A percentile compares a stretch with the other conserved stretches of the same genome.
These are phyloP conservation scores for Pristionchus mayeri DNA, from an alignment of 2,888 invertebrate genomes.

Conservation along the genomic window DNA sequence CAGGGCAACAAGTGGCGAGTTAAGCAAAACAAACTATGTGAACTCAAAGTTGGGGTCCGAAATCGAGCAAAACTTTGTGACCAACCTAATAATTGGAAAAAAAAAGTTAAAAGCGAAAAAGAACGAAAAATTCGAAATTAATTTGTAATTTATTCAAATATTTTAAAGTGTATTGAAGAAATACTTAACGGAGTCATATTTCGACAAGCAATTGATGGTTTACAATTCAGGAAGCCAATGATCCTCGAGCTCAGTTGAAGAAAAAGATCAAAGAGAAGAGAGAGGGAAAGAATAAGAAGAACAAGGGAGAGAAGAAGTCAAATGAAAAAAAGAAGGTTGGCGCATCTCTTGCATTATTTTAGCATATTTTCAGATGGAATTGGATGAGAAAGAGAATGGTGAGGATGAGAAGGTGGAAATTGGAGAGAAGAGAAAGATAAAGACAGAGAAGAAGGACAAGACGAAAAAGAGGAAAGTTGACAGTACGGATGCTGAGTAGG, in stretches of 20 bases:
- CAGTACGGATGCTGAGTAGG: conserved; percentile 55
- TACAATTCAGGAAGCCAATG: conserved; percentile 18
- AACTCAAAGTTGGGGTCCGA: no score
- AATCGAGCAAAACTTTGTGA: no score
- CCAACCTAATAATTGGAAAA: no score
- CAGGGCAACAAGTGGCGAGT: no score
- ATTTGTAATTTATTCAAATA: no score
- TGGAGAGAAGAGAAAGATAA: conserved; percentile 47
- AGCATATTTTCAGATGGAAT: not conserved
- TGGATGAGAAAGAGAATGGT: conserved; percentile 48
- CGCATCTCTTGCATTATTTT: no score
- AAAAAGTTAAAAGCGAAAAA: no score
- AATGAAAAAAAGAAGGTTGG: no score
- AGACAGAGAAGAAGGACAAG: conserved; percentile 50
- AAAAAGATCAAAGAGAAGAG: conserved; percentile 64
- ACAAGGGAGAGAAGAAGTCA: conserved; percentile 56
- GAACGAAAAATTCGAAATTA: no score
- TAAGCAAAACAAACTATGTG: no score
- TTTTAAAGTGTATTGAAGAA: no score
- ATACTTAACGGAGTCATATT: no score
- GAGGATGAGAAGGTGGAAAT: conserved; percentile 8
- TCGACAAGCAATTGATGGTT: not conserved
- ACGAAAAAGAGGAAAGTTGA: conserved; percentile 50
- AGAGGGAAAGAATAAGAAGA: conserved; percentile 62
- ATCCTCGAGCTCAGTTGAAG: conserved; percentile 43